Base-by-base conservation (phyloP, 2,113 vertebrate genomes). In the Pteronura brasiliensis region DNA sequence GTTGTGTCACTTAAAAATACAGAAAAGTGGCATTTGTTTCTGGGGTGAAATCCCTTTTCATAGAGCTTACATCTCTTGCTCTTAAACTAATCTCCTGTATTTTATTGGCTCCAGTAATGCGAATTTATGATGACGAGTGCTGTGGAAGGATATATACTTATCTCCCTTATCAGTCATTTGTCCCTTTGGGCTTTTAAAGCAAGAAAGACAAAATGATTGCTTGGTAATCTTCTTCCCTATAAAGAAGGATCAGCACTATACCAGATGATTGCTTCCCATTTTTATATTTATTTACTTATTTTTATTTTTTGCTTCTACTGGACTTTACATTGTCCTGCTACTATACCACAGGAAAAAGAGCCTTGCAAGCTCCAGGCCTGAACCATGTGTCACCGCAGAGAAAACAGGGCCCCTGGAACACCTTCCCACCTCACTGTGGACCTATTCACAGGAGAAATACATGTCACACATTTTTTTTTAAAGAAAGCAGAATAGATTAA, bases 401-500 rank as follows among this genome's bases (percentile, higher is more conserved):
- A 98, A 98, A 98, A 98, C 88, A 98, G 93, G 96, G 98, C 96
- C 98, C 98, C 91, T 69, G 97, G 97, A 98, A 97, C 97, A 90
- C 49, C n/a, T 12, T 31, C 89, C 96, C 85, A 4, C 44, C 97
- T 97, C 93, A 10, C 69, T 76, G 79, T 47, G 98, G 97, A 98
- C 87, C 0, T 25, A 98, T 98, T 98, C 98, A 98, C 97, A 98
- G 98, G 98, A 99, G 98, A 99, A 99, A 99, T 99, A 99, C 93
- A 55, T 97, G 98, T 98, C 98, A 98, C 98, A 98, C 96, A 98
- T 97, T 93, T 97, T 88, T 98, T 49, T 49, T 65, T 98, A 87
- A 98, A 98, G 98, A 98, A 98, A 98, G 96, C 99, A 98, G 98
- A 99, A 99, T 99, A 99, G 99, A 99, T 99, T 99, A 99, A 99